Evolutionary conservation across 1,140 invertebrate species (phyloP), one percentile per base, ranked within the genome.

Genomic region (Drosophila kanapiae): DNA sequence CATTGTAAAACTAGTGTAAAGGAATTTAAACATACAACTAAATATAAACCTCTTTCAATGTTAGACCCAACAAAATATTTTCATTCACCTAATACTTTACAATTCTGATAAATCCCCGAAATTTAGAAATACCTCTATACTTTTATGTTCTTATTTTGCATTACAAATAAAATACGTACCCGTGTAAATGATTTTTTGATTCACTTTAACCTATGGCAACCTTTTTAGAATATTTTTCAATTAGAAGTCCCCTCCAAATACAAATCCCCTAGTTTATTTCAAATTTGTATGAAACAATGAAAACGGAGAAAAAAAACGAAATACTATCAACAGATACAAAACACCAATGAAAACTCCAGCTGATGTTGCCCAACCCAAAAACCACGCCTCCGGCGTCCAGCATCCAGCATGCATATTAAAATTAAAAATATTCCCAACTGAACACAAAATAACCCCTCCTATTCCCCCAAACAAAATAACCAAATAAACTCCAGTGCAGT

Each of bases 331-430:
- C 51, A 58, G 61, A 67, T 70, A 71, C 42, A 72, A 51, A 47
- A 23, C 59, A 62, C 11, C 67, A 35, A 71, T 49, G 68, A 51
- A 72, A 72, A 49, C 45, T 72, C 14, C 67, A 59, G 38, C 67
- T 69, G 67, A 70, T 72, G 45, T 65, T 65, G 48, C 43, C 78
- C 56, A 53, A 37, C n/a, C 47, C 59, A 38, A 42, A 57, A 79
- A 43, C 65, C 51, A 59, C 57, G 49, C 56, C 75, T 47, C 27
- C 7, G 29, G 75, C n/a, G n/a, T n/a, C 54, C 75, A 33, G 13
- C 58, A 42, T 71, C 67, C 65, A 63, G 53, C 54, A 64, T 78
- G 76, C 65, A 78, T 78, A 64, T 78, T 78, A 71, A 78, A 78
- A 78, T 78, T 78, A 78, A 78, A 78, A 78, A 78, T 77, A 78